Conservation (phyloP, 1,140 invertebrate species). For the Hesperophylax magnus region DNA sequence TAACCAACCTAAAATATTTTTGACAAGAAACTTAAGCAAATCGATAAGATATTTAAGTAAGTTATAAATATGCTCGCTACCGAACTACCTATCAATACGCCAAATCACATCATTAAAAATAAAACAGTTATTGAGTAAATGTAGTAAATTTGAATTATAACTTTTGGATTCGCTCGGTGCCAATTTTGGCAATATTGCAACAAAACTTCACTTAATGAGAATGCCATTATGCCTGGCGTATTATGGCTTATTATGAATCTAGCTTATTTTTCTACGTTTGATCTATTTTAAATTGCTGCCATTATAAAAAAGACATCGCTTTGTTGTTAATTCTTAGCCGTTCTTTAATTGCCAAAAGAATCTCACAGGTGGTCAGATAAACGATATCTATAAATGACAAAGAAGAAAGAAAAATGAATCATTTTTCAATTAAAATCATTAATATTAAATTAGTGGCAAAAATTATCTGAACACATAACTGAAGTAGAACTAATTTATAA, state of each 20-base stretch:
- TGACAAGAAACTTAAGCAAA: too few relatives aligned
- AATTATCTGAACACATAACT: neutral
- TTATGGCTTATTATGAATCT: neutral
- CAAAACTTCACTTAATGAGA: neutral
- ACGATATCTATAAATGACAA: neutral
- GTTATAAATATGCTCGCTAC: too few relatives aligned
- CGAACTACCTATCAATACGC: too few relatives aligned
- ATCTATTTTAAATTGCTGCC: constrained; percentile 34
- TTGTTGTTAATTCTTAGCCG: neutral
- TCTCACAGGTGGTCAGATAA: neutral
- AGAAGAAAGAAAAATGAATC: neutral
- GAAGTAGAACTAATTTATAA: neutral
- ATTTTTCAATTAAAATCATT: neutral
- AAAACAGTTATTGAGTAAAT: too few relatives aligned
- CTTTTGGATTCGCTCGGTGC: neutral
- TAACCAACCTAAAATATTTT: too few relatives aligned
- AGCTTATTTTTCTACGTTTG: neutral
- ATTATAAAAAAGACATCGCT: constrained; percentile 3
- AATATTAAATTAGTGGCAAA: neutral
- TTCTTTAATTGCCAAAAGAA: neutral
- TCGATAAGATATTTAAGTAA: too few relatives aligned
- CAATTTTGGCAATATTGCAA: constrained; percentile 6
- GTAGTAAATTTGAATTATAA: too few relatives aligned
- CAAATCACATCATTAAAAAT: too few relatives aligned
- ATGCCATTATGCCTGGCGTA: neutral